Conservation (phyloP, 2,797 vertebrate species). For the Tachyglossus aculeatus region DNA sequence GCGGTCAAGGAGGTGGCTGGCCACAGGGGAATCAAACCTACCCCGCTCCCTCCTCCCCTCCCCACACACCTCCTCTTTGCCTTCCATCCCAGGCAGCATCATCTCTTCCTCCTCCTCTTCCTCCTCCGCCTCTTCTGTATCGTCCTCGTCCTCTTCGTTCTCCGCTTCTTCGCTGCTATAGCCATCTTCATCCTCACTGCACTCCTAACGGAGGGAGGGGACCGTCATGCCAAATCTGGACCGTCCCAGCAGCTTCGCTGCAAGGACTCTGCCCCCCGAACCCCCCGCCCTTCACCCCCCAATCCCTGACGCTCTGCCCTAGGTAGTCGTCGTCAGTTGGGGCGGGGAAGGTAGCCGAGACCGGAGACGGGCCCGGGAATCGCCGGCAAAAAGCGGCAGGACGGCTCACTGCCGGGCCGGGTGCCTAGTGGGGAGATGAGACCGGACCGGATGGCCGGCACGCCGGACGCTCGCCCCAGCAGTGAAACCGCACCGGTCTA, state of each 20-base stretch:
- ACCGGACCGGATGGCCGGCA: too few relatives aligned
- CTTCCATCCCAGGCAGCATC: constrained; percentile 97
- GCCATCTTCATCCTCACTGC: constrained; percentile 87
- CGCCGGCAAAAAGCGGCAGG: too few relatives aligned
- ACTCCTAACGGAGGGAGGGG: constrained; percentile 77
- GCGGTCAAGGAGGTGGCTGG: background rate
- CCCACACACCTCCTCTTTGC: constrained; percentile 91
- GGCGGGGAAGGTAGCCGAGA: background rate
- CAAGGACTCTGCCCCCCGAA: background rate
- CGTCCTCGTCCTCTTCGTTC: constrained; percentile 78
- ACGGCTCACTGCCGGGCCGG: too few relatives aligned
- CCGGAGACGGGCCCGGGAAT: background rate
- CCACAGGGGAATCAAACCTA: background rate
- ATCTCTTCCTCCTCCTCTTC: constrained; percentile 86
- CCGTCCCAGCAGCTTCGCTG: background rate
- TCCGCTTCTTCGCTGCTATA: constrained; percentile 82
- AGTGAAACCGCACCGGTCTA: too few relatives aligned
- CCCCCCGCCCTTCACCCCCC: background rate
- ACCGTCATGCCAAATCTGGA: constrained; percentile 19
- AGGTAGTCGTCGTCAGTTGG: background rate
- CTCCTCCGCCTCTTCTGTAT: constrained; percentile 80
- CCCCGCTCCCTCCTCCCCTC: background rate
- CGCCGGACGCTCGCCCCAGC: too few relatives aligned
- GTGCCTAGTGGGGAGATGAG: too few relatives aligned
- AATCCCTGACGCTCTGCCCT: background rate